Percentiles rank a stretch among this genome's conserved stretches.
Conservation (phyloP, 2,113 vertebrate genomes). For the Pseudorhombus dupliciocellatus region DNA sequence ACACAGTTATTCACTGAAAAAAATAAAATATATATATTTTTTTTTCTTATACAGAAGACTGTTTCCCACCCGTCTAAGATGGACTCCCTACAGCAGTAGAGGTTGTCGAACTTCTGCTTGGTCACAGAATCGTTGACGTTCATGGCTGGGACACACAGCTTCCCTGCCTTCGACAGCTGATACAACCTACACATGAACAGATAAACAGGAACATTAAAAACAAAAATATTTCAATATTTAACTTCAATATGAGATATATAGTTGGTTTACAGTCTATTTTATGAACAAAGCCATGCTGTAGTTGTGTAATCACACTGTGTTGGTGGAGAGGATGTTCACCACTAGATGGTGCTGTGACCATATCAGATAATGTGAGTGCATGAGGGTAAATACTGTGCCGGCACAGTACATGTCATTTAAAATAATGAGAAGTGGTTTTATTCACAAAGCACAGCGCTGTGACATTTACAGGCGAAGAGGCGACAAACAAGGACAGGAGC, state of each 20-base stretch:
- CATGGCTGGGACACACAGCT: constrained; percentile 97
- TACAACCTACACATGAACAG: constrained; percentile 84
- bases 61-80: constrained; percentile 90
- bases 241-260: neutral
- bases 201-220: neutral
- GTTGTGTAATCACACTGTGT: neutral
- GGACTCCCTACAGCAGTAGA: constrained; percentile 97
- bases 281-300: neutral
- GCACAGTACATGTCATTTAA: neutral
- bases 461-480: neutral
- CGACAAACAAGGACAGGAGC: too few relatives aligned
- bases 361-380: neutral
- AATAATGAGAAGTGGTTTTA: neutral
- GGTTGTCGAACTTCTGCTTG: constrained; percentile 98
- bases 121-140: constrained; percentile 98
- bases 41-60: neutral
- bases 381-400: neutral
- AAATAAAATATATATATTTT: neutral
- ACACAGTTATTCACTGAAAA: constrained; percentile 7
- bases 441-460: neutral
- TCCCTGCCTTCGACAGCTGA: constrained; percentile 95
- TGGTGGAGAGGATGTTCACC: constrained; percentile 22
- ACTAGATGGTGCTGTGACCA: constrained; percentile 72
- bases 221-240: neutral
- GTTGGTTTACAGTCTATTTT: neutral